These are phyloP conservation scores for Accipiter cooperii DNA, from an alignment of 2,113 vertebrate genomes.

Conservation along the genomic window DNA sequence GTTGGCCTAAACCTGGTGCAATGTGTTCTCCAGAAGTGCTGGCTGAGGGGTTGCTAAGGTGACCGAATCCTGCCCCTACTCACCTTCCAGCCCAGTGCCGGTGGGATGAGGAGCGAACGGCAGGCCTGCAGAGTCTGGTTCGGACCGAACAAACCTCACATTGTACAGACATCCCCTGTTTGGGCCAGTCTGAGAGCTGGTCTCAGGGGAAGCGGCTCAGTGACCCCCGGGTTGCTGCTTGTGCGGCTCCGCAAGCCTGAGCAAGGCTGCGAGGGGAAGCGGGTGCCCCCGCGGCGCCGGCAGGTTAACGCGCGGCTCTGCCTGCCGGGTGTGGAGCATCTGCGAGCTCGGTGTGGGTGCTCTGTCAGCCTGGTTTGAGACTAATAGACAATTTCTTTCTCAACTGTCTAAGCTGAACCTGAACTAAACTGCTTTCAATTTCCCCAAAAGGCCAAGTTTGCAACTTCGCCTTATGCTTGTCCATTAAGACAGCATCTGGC, in stretches of 20 bases:
- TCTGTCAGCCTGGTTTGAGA: not conserved
- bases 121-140: not conserved
- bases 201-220: not conserved
- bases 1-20: not conserved
- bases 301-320: not conserved
- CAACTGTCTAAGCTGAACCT: not conserved
- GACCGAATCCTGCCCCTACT: not conserved
- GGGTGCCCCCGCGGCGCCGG: accelerated
- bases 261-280: not conserved
- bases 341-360: not conserved
- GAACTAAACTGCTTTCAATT: slow-evolving; percentile 32
- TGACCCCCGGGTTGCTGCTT: not conserved
- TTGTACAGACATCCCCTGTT: accelerated
- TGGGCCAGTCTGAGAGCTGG: accelerated
- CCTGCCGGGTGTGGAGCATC: not conserved
- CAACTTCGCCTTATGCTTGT: slow-evolving; percentile 3
- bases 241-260: not conserved
- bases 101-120: not conserved
- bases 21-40: not conserved
- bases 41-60: not conserved
- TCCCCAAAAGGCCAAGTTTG: slow-evolving; percentile 23
- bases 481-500: slow-evolving; percentile 44
- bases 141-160: accelerated
- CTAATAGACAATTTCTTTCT: not conserved
- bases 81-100: not conserved